These are phyloP conservation scores for Thaumatotibia leucotreta DNA, from an alignment of 1,140 invertebrate genomes.

Conservation along the genomic window DNA sequence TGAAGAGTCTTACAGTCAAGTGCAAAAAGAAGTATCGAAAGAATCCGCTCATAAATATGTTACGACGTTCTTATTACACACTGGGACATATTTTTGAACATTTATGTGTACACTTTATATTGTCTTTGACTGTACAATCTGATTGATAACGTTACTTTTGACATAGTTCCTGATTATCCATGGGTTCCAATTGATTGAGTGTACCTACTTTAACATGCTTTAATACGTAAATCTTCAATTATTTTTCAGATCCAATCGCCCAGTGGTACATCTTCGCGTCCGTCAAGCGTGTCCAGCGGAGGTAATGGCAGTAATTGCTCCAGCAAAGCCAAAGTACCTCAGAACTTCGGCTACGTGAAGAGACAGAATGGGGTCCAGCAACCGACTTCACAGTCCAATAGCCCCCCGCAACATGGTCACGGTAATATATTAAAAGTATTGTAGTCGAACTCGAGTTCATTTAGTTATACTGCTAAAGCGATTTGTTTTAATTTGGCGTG, in stretches of 20 bases:
- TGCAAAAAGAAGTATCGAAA: no score
- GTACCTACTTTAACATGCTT: no score
- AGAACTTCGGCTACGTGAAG: constrained; percentile 90
- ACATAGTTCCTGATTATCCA: no score
- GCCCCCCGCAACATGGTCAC: constrained; percentile 50
- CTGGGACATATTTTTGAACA: no score
- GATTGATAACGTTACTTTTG: no score
- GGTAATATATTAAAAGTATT: constrained; percentile 24
- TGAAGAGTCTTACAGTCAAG: no score
- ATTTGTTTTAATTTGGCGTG: neutral
- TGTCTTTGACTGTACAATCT: no score
- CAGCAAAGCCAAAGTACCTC: constrained; percentile 79
- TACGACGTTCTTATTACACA: no score
- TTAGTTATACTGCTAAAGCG: constrained; percentile 10
- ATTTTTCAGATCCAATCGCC: constrained; percentile 63
- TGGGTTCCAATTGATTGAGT: no score
- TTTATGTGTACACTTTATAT: no score
- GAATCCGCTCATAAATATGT: no score
- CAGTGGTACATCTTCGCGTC: constrained; percentile 56
- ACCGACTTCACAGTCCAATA: constrained; percentile 48
- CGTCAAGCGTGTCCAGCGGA: constrained; percentile 64
- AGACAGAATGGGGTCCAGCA: constrained; percentile 79
- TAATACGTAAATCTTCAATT: no score
- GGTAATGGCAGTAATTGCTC: constrained; percentile 77
- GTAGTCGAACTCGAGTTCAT: constrained; percentile 18